phyloP scores from a whole-genome alignment of 2,888 invertebrate genomes.

The Chrysopilus asiliformis region DNA sequence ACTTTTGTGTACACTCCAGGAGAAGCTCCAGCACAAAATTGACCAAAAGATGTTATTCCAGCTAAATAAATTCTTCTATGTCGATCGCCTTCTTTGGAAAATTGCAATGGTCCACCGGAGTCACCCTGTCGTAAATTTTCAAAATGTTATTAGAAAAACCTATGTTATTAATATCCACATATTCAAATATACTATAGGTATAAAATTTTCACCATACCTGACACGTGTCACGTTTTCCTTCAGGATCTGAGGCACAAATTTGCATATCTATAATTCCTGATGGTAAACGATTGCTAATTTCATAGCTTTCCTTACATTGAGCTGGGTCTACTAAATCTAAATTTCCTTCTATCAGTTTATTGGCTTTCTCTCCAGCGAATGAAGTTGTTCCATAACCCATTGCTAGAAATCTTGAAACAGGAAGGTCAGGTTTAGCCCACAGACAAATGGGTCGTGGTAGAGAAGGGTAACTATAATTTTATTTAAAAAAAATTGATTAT shows the following conservation, averaged over 20 bases:
- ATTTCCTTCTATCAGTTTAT: conserved; percentile 28
- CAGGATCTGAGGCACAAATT: conserved; percentile 28
- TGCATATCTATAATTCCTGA: conserved; percentile 26
- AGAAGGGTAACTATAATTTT: no score
- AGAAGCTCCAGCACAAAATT: conserved; percentile 12
- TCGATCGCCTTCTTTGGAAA: no score
- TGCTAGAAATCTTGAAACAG: conserved; percentile 39
- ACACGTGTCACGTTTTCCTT: conserved; percentile 28
- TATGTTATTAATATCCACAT: conserved; percentile 4
- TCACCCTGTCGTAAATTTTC: no score
- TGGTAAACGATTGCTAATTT: background rate
- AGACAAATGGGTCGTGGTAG: conserved; percentile 47
- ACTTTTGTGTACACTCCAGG: conserved; percentile 14
- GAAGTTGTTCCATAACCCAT: conserved; percentile 47
- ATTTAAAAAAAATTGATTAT: no score
- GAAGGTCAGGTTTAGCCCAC: conserved; percentile 33
- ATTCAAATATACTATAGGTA: no score
- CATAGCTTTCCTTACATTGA: conserved; percentile 20
- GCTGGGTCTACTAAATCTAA: conserved; percentile 26
- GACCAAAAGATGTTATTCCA: conserved; percentile 18
- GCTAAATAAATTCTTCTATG: conserved; percentile 10
- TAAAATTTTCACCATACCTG: no score
- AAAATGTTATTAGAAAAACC: background rate
- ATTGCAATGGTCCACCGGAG: conserved; percentile 17
- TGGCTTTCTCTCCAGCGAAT: conserved; percentile 29